phyloP scores from a whole-genome alignment of 2,113 vertebrate species.

The Microcebus griseorufus region DNA sequence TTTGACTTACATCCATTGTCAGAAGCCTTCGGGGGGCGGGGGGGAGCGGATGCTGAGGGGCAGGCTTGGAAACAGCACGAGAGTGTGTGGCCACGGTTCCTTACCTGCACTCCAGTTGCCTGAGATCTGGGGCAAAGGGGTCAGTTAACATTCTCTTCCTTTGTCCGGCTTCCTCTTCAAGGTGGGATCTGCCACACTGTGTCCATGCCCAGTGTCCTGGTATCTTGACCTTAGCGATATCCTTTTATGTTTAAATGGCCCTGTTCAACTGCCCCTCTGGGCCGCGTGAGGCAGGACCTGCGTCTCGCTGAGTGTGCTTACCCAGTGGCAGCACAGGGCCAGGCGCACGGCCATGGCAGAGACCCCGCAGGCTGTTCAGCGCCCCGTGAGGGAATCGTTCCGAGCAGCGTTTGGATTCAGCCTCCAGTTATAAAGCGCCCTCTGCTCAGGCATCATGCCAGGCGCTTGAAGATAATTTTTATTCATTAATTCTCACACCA shows the following conservation, averaged over 20 bases:
- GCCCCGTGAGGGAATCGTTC: background rate
- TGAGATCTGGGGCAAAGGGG: fast-evolving
- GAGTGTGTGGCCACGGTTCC: fast-evolving
- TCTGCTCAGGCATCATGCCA: background rate
- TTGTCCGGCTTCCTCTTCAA: background rate
- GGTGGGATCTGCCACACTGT: fast-evolving
- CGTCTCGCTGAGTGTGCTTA: background rate
- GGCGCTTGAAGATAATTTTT: background rate
- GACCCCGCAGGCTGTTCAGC: fast-evolving
- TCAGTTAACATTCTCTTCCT: background rate
- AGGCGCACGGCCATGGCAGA: background rate
- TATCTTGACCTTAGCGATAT: background rate
- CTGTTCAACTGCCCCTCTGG: background rate
- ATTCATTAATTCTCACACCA: background rate
- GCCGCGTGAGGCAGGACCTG: too few species aligned
- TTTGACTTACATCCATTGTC: background rate
- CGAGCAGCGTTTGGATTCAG: fast-evolving
- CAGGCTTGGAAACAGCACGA: background rate
- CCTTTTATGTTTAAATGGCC: background rate
- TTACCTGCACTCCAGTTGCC: background rate
- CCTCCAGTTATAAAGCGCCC: background rate
- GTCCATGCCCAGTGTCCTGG: fast-evolving
- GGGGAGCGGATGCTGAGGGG: too few species aligned
- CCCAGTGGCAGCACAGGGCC: too few species aligned
- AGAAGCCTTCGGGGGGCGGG: background rate